Evolutionary conservation across 2,113 vertebrate genomes (phyloP).

Genomic region (Trichechus manatus): DNA sequence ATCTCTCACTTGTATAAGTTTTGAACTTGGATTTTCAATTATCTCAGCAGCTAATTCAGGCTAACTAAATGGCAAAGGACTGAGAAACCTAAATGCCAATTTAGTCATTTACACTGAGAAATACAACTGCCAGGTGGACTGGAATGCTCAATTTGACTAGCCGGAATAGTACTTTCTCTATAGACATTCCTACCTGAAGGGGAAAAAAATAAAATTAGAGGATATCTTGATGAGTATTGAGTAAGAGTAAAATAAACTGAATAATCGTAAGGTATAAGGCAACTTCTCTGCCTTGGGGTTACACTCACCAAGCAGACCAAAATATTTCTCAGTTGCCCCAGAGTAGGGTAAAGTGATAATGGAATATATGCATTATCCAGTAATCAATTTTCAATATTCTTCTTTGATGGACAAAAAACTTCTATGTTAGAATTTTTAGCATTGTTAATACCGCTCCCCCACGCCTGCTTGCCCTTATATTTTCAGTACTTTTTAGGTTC

Average conservation of each 20-base stretch:
- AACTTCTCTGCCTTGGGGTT: neutral
- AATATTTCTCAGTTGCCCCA: neutral
- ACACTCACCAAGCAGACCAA: neutral
- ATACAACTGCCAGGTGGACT: neutral
- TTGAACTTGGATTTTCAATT: conserved; percentile 38
- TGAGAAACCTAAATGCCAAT: neutral
- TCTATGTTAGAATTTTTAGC: neutral
- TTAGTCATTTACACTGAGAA: conserved; percentile 49
- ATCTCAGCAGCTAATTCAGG: conserved; percentile 40
- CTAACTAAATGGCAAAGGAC: conserved; percentile 9
- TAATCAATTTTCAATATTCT: neutral
- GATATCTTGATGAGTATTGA: neutral
- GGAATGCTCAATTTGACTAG: neutral
- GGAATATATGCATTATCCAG: neutral
- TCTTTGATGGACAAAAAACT: neutral
- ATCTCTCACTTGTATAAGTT: conserved; percentile 15
- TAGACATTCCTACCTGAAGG: neutral
- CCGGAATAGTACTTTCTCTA: neutral
- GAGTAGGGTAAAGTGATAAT: neutral
- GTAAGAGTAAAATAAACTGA: neutral
- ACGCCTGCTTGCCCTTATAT: neutral
- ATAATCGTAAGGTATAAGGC: neutral
- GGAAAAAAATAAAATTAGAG: conserved; percentile 11
- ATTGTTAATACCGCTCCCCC: neutral
- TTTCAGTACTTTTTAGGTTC: neutral